A percentile compares a stretch with the other conserved stretches of the same genome.
Evolutionary conservation across 2,113 vertebrate species (phyloP).

Genomic region (Stigmatopora argus): DNA sequence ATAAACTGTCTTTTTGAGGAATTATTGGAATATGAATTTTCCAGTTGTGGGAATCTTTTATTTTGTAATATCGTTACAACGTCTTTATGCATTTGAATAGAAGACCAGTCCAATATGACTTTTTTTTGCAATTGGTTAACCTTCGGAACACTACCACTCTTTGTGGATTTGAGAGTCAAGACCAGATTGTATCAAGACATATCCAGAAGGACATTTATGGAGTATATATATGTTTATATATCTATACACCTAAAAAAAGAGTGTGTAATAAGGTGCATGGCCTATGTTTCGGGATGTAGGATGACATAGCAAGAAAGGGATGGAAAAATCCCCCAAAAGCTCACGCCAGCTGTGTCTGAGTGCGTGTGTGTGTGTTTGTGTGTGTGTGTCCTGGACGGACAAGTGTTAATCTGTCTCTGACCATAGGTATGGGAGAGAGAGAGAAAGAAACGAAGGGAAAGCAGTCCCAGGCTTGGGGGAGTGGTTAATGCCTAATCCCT

Average conservation of each 20-base stretch:
- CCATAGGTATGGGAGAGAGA: conserved; percentile 57
- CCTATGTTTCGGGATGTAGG: conserved; percentile 24
- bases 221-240: too few relatives aligned
- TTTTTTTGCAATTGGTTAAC: neutral
- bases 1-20: neutral
- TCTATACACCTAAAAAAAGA: neutral
- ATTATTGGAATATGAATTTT: neutral
- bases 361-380: neutral
- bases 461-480: conserved; percentile 31
- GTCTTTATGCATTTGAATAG: neutral
- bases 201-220: neutral
- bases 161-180: too few relatives aligned
- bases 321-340: conserved; percentile 47
- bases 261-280: neutral
- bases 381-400: conserved; percentile 34
- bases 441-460: conserved; percentile 3
- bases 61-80: neutral
- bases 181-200: too few relatives aligned
- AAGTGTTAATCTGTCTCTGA: conserved; percentile 71
- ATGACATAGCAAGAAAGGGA: conserved; percentile 45
- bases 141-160: neutral
- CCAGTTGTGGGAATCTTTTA: neutral
- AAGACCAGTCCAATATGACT: neutral
- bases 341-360: conserved; percentile 49
- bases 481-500: conserved; percentile 57